Evolutionary conservation across 2,797 vertebrate genomes (phyloP), one percentile per base, ranked within the genome.

Genomic region (Acestrorhynchus altus): DNA sequence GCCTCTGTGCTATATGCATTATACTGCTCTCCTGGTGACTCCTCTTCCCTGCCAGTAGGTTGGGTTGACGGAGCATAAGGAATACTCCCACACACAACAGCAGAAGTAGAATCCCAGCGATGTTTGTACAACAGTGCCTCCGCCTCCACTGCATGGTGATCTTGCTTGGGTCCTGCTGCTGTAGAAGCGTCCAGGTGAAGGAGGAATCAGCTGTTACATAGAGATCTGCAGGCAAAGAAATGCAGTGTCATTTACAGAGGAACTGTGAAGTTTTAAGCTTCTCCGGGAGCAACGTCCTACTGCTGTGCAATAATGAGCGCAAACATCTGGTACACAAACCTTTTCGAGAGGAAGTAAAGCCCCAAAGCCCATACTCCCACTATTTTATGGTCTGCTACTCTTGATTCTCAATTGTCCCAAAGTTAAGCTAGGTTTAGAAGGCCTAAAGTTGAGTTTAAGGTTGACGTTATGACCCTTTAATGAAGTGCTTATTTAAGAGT

Each of bases 111-210:
- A 96, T 80, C 31, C 94, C 95, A 1, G 94, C 92, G 12, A 94
- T 91, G 20, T 96, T 94, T 0, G 94, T 93, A 24, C 94, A 95
- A 85, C 96, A 97, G 68, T 95, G 94, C 67, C 96, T 96, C 46
- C 96, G 84, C 83, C 79, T 91, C 89, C 89, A 93, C 90, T 88
- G 88, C 93, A 93, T 94, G 74, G 49, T 70, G 72, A 76, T 46
- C 1, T 15, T 4, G 13, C 87, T 91, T 90, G 90, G 91, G 6
- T 28, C 66, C 47, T 18, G 35, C 13, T 15, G 28, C 12, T 71
- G n/a, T 31, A 40, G 51, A 57, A 12, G 12, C 26, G n/a, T 22
- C 46, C 1, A 1, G 15, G 39, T 40, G 42, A 31, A 46, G 9
- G 4, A 22, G 0, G 0, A 76, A 7, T 57, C 28, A 24, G 16